These are phyloP conservation scores for Daboia siamensis DNA, from an alignment of 2,113 vertebrate species.

Conservation along the genomic window DNA sequence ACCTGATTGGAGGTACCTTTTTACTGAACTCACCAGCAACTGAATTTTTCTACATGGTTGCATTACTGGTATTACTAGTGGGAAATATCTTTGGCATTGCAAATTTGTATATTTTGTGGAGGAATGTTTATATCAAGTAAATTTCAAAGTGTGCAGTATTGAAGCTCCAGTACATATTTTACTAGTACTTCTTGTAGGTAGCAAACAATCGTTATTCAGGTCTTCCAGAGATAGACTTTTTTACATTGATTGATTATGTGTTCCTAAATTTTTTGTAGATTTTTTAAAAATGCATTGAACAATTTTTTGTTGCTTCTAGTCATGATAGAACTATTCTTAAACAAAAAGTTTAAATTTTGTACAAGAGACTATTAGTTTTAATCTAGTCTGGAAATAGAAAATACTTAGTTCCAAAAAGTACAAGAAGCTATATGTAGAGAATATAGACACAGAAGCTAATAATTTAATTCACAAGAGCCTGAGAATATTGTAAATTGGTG, in stretches of 20 bases:
- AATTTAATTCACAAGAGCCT: neutral
- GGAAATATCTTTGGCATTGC: neutral
- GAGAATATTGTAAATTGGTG: neutral
- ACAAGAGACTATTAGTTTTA: neutral
- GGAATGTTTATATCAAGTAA: neutral
- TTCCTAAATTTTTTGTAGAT: neutral
- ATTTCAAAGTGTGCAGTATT: neutral
- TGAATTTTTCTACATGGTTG: neutral
- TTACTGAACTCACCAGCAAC: neutral
- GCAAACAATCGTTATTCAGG: neutral
- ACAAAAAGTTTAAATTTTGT: neutral
- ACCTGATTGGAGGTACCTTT: neutral
- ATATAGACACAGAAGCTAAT: neutral
- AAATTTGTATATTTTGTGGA: neutral
- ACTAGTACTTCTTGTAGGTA: neutral
- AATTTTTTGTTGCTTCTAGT: neutral
- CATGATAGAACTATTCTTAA: neutral
- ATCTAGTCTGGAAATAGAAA: neutral
- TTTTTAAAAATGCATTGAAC: neutral
- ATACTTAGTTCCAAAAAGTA: constrained; percentile 13
- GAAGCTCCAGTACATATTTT: neutral
- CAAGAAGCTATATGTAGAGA: neutral
- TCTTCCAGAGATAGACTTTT: neutral
- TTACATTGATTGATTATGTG: neutral
- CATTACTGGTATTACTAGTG: neutral